These are phyloP conservation scores for Drosophila parthenogenetica DNA, from an alignment of 2,888 invertebrate genomes.

Conservation along the genomic window DNA sequence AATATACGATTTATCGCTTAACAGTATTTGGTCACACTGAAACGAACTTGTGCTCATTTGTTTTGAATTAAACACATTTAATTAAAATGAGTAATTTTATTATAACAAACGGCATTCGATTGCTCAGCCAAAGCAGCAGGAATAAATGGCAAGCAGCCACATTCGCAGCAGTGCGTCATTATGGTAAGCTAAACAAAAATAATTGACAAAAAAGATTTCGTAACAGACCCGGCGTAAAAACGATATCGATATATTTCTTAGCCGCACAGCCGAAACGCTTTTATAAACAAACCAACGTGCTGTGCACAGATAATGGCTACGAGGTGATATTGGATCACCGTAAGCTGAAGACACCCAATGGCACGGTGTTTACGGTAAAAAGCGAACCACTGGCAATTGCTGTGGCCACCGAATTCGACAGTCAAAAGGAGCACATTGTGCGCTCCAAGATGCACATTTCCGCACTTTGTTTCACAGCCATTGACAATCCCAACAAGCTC, in stretches of 20 bases:
- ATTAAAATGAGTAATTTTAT: slow-evolving; percentile 54
- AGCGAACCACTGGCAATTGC: slow-evolving; percentile 96
- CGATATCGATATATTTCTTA: slow-evolving; percentile 35
- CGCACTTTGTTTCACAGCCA: slow-evolving; percentile 93
- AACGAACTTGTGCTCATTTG: not conserved
- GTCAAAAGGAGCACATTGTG: slow-evolving; percentile 91
- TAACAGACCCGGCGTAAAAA: slow-evolving; percentile 43
- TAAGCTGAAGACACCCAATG: slow-evolving; percentile 95
- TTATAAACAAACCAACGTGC: slow-evolving; percentile 90
- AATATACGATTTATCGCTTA: not conserved
- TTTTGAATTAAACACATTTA: slow-evolving; percentile 14
- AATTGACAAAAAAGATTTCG: slow-evolving; percentile 42
- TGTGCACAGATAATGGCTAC: slow-evolving; percentile 89
- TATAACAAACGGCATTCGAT: slow-evolving; percentile 41
- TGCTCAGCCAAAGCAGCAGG: slow-evolving; percentile 35
- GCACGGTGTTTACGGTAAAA: slow-evolving; percentile 90
- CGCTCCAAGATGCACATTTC: slow-evolving; percentile 96
- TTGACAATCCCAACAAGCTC: slow-evolving; percentile 96
- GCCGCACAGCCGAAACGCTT: slow-evolving; percentile 88
- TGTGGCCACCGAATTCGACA: slow-evolving; percentile 97
- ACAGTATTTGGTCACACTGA: slow-evolving; percentile 16
- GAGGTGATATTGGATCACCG: slow-evolving; percentile 95
- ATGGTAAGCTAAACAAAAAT: slow-evolving; percentile 43
- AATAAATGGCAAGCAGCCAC: slow-evolving; percentile 24
- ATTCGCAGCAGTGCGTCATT: slow-evolving; percentile 47